Base-by-base conservation (phyloP, 35 echinoderm and acorn worm species). In the Apostichopus californicus region DNA sequence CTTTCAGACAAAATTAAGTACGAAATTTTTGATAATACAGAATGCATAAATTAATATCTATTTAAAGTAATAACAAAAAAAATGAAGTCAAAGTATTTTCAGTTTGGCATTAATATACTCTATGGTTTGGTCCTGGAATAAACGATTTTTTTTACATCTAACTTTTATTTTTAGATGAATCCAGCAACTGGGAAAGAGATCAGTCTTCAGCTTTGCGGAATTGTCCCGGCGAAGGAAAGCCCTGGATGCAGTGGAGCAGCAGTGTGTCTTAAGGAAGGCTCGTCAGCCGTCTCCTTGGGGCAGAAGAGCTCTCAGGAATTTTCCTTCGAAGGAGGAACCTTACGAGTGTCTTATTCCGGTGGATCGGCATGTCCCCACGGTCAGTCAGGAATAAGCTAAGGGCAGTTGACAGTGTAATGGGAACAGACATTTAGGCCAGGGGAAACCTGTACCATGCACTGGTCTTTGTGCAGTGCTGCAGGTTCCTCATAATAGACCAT, bases 291-390 rank as follows among this genome's bases (percentile, higher is more conserved):
- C 54, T 95, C 94, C 3, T 90, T 98, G 6, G 96, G 96, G 10
- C 57, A 58, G 10, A 2, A 73, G 14, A 77, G 61, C 10, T 89
- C 92, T 8, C 96, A 98, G 90, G 66, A 84, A 21, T 94, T 98
- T 65, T 90, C 73, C 5, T 94, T 91, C 13, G 91, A 95, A 60
- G 96, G 90, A 52, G 79, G 89, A 9, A 80, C 87, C 3, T 56
- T 98, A 57, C 95, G 91, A 91, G 78, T 96, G 56, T 63, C 73
- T 23, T 98, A 98, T 79, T 93, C 72, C 18, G 82, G 81, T 61
- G 96, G 96, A 46, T 87, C 90, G 14, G 9, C 81, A 4, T 85
- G 81, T 22, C 92, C 81, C 13, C 12, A 18, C 55, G 66, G 92
- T 93, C 56, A 86, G 92, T 93, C 58, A 12, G 14, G 58, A 61